Evolutionary conservation across 2,113 vertebrate genomes (phyloP).

Genomic region (Panthera leo): DNA sequence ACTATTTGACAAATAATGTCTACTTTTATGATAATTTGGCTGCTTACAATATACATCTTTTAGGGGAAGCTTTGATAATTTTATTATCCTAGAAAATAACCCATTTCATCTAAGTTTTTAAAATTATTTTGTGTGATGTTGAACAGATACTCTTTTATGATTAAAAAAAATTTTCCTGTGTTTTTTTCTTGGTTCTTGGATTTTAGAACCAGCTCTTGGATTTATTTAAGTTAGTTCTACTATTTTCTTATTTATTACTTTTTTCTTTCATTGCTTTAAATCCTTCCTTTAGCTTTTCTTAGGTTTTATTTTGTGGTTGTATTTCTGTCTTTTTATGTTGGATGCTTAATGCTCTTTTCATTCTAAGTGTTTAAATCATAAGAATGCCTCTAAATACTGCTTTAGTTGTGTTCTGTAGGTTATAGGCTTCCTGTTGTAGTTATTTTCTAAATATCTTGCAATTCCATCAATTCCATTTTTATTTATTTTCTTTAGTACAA

Average conservation of each 20-base stretch:
- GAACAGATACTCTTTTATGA: background rate
- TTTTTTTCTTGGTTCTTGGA: background rate
- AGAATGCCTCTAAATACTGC: background rate
- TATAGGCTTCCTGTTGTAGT: background rate
- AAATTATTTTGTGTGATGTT: conserved; percentile 3
- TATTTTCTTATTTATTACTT: background rate
- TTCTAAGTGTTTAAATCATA: background rate
- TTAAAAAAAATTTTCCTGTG: background rate
- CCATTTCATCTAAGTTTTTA: background rate
- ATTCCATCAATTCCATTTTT: background rate
- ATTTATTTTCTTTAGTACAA: background rate
- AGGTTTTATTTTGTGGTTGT: background rate
- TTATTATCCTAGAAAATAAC: conserved; percentile 4
- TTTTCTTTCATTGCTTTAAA: conserved; percentile 22
- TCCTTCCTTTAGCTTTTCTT: background rate
- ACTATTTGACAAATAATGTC: background rate
- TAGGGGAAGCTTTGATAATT: background rate
- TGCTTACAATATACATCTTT: background rate
- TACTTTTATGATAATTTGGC: conserved; percentile 14
- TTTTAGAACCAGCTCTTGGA: background rate
- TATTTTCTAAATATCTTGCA: conserved; percentile 37
- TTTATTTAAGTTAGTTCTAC: background rate
- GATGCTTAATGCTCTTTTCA: conserved; percentile 27
- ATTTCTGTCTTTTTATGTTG: background rate
- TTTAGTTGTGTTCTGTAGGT: background rate